Conservation (phyloP, 2,797 vertebrate species). For the Anolis apletophallus region DNA sequence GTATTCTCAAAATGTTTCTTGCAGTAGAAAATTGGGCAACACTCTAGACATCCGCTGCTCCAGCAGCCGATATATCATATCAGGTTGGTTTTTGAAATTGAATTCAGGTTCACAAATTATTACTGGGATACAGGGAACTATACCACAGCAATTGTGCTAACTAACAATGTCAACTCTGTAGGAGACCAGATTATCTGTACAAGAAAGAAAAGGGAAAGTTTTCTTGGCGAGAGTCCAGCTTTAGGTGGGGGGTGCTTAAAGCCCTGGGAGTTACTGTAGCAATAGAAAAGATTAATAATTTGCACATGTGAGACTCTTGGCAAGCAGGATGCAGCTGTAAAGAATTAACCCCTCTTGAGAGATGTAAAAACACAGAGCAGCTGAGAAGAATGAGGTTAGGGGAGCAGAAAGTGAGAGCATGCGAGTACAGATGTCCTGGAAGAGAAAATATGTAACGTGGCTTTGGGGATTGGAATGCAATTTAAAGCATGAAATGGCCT, state of each 20-base stretch:
- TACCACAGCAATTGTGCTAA: conserved; percentile 72
- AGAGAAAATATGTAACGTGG: conserved; percentile 73
- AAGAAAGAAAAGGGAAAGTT: conserved; percentile 77
- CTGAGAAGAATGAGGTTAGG: conserved; percentile 77
- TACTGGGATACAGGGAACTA: conserved; percentile 66
- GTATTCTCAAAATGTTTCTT: conserved; percentile 49
- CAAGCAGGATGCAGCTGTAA: conserved; percentile 85
- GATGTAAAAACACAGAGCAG: conserved; percentile 81
- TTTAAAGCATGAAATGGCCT: conserved; percentile 29
- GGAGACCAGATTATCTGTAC: conserved; percentile 78
- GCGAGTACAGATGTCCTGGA: conserved; percentile 74
- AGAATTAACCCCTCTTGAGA: conserved; percentile 86
- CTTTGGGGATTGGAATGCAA: conserved; percentile 50
- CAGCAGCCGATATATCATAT: neutral
- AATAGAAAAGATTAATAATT: conserved; percentile 87
- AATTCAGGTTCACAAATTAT: conserved; percentile 74
- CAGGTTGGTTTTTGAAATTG: conserved; percentile 69
- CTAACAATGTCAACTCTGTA: conserved; percentile 72
- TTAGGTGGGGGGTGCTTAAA: conserved; percentile 81
- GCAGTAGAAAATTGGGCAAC: conserved; percentile 17
- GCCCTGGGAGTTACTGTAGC: conserved; percentile 81
- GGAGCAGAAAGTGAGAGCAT: conserved; percentile 71
- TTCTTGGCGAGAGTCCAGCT: conserved; percentile 80
- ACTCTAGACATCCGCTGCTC: conserved; percentile 27
- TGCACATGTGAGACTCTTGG: conserved; percentile 83